Evolutionary conservation across 2,797 vertebrate species (phyloP).

Genomic region (Sphenodon punctatus): DNA sequence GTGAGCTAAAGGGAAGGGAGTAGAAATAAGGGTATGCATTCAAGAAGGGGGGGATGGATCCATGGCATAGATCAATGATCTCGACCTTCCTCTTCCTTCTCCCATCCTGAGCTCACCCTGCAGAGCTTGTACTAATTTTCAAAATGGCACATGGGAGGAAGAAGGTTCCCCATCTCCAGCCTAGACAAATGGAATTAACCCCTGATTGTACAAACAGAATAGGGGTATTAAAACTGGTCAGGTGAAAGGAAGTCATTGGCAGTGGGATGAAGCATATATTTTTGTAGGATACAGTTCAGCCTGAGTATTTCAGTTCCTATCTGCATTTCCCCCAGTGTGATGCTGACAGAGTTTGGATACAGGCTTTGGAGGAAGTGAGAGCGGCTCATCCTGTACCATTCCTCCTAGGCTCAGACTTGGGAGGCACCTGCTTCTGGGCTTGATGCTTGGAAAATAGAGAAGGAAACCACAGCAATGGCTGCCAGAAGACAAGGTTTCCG

Average conservation of each 20-base stretch:
- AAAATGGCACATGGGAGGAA: too few species aligned
- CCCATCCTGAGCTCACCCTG: too few species aligned
- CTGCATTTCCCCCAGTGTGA: accelerated
- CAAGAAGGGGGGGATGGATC: too few species aligned
- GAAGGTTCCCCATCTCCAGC: too few species aligned
- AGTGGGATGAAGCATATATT: neutral
- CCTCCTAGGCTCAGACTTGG: accelerated
- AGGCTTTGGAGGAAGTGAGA: neutral
- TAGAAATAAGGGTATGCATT: too few species aligned
- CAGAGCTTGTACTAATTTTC: too few species aligned
- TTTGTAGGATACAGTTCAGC: neutral
- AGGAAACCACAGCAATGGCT: neutral
- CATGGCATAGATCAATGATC: too few species aligned
- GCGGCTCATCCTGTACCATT: neutral
- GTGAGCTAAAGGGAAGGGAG: too few species aligned
- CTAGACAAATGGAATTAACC: neutral
- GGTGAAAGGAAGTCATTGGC: neutral
- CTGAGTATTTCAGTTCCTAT: neutral
- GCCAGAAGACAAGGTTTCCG: neutral
- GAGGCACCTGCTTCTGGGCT: conserved; percentile 21
- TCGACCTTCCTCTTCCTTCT: too few species aligned
- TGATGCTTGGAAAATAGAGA: neutral
- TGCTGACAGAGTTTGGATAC: neutral
- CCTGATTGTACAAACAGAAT: neutral
- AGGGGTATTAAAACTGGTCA: neutral